A percentile compares a stretch with the other conserved stretches of the same genome.
Conservation (phyloP, 2,888 invertebrate genomes). For the Pollenia angustigena region DNA sequence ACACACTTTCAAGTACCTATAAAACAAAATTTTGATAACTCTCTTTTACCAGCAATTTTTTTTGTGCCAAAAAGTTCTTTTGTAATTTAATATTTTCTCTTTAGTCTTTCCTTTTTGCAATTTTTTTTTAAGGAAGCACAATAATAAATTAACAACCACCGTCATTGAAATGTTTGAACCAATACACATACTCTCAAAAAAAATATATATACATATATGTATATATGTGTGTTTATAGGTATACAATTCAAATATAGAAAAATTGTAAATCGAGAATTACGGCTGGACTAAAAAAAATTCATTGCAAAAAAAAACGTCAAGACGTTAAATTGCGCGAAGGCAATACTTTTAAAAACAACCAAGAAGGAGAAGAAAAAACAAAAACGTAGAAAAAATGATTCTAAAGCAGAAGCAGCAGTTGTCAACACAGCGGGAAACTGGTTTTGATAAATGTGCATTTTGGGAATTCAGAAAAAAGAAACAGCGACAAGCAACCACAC, state of each 20-base stretch:
- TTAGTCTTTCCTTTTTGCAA: slow-evolving; percentile 58
- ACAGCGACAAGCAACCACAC: slow-evolving; percentile 34
- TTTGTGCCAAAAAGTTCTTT: slow-evolving; percentile 44
- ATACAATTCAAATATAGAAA: neutral
- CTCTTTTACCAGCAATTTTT: slow-evolving; percentile 53
- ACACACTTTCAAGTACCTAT: neutral
- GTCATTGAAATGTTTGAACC: slow-evolving; percentile 21
- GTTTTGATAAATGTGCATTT: slow-evolving; percentile 74
- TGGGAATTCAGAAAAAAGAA: slow-evolving; percentile 47
- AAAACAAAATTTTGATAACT: slow-evolving; percentile 54
- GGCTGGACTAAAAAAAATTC: slow-evolving; percentile 30
- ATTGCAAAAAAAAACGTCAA: slow-evolving; percentile 24
- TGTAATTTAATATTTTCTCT: slow-evolving; percentile 66
- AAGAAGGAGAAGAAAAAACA: slow-evolving; percentile 42
- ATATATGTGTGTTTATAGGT: neutral
- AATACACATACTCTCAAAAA: neutral
- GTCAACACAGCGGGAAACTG: slow-evolving; percentile 75
- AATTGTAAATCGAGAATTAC: neutral
- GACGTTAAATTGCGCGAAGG: slow-evolving; percentile 43
- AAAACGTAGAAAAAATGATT: slow-evolving; percentile 29
- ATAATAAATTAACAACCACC: slow-evolving; percentile 61
- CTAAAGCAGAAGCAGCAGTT: slow-evolving; percentile 69
- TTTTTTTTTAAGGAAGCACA: slow-evolving; percentile 39
- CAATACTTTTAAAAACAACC: slow-evolving; percentile 52
- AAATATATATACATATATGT: too few relatives aligned